phyloP scores from a whole-genome alignment of 2,797 vertebrate species.

The Halcyon badia region DNA sequence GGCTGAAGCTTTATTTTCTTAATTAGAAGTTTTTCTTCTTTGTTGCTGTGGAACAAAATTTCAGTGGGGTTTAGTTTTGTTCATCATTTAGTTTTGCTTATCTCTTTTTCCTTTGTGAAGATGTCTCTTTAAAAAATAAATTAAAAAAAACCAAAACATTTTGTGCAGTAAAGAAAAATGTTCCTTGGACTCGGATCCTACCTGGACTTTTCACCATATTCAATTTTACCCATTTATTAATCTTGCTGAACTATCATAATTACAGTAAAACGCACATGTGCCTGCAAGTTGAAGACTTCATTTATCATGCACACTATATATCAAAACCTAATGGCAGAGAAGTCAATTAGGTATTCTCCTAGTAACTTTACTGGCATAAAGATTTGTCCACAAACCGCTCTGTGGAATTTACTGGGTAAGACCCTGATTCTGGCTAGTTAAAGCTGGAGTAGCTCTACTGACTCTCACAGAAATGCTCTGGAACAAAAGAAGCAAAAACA shows the following conservation, averaged over 20 bases:
- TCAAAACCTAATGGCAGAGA: not conserved
- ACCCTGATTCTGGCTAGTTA: not conserved
- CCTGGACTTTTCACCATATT: not conserved
- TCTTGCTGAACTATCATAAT: not conserved
- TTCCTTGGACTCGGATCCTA: not conserved
- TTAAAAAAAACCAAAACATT: not conserved
- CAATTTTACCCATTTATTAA: not conserved
- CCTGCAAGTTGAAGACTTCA: not conserved
- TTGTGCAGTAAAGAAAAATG: not conserved
- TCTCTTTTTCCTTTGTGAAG: not conserved
- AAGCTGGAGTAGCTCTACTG: not conserved
- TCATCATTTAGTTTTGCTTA: not conserved
- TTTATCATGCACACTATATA: not conserved
- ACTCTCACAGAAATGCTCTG: not conserved
- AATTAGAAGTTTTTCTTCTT: conserved; percentile 40
- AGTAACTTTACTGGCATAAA: not conserved
- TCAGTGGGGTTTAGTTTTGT: not conserved
- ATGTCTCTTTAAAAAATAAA: not conserved
- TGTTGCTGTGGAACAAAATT: not conserved
- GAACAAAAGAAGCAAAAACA: not conserved
- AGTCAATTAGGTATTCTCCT: not conserved
- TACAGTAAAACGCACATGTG: not conserved
- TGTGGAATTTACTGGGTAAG: not conserved
- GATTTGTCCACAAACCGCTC: not conserved
- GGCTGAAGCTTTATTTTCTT: conserved; percentile 51